Evolutionary conservation across 2,113 vertebrate genomes (phyloP), one percentile per base, ranked within the genome.

Genomic region (Junco hyemalis): DNA sequence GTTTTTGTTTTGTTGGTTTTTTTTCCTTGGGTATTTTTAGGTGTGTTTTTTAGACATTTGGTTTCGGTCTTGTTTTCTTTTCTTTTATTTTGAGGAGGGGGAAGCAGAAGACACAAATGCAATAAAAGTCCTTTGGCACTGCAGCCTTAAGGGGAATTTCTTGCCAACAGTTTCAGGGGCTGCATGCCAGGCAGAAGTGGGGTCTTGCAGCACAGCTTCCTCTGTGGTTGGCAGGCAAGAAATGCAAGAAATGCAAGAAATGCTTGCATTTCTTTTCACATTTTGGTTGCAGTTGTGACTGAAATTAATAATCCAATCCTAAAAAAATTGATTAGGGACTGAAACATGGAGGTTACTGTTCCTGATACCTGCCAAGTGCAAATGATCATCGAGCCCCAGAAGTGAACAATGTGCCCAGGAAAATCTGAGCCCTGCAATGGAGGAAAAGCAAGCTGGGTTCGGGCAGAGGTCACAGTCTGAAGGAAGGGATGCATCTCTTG

Each of bases 41-140:
- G n/a, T n/a, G n/a, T n/a, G n/a, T 47, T 53, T 38, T 45, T 26
- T 13, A 36, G 44, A 33, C 4, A 1, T n/a, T 83, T 11, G 6
- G 2, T 1, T 1, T 68, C 47, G n/a, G 0, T 5, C 47, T 59
- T 25, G 2, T 19, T 61, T 42, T 15, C 1, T n/a, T 45, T 28
- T 33, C 3, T 24, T 31, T 50, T 45, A 18, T 57, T 64, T 23
- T 44, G 25, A 64, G 40, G 21, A 42, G 6, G 2, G 7, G 5
- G 4, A 57, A 78, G 9, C 1, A 42, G 25, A 71, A 68, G 13
- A 68, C 11, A 26, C 14, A 19, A 36, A 50, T 11, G 15, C 8
- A 63, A 10, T 16, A 36, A 12, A 61, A 33, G 4, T 35, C n/a
- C 21, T 45, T 74, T 74, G 38, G 21, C 40, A 35, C 6, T 48